phyloP scores from a whole-genome alignment of 2,113 vertebrate species.

The Alosa alosa region DNA sequence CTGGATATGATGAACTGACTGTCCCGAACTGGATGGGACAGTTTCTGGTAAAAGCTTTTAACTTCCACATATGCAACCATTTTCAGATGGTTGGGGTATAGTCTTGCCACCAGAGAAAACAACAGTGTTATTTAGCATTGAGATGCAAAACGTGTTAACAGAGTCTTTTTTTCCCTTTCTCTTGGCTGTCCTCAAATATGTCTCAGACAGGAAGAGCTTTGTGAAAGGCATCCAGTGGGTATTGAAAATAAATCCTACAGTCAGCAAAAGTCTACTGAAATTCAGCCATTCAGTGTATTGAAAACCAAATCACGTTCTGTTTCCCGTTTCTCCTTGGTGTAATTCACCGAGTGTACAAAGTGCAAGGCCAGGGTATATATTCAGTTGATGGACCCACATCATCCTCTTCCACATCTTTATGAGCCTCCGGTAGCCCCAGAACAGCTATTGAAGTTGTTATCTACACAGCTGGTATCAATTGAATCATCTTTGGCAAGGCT shows the following conservation, averaged over 20 bases:
- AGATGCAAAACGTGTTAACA: conserved; percentile 8
- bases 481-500: background rate
- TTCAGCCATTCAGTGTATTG: background rate
- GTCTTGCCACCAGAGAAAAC: conserved; percentile 28
- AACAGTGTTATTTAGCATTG: background rate
- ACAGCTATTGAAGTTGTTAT: background rate
- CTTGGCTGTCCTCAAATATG: background rate
- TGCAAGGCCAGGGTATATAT: background rate
- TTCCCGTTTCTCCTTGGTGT: background rate
- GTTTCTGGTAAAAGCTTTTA: conserved; percentile 46
- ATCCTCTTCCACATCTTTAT: background rate
- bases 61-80: conserved; percentile 50
- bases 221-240: background rate
- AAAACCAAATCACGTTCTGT: background rate
- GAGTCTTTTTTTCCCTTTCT: conserved; percentile 14
- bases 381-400: background rate
- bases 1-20: conserved; percentile 46
- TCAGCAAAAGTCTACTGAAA: background rate
- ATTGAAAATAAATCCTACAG: background rate
- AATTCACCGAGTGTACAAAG: background rate
- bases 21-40: conserved; percentile 23
- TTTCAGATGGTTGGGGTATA: conserved; percentile 48
- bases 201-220: conserved; percentile 4
- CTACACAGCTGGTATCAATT: background rate
- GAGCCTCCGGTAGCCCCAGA: background rate